Evolutionary conservation across 2,888 invertebrate species (phyloP).

Genomic region (Pristionchus maxplancki): DNA sequence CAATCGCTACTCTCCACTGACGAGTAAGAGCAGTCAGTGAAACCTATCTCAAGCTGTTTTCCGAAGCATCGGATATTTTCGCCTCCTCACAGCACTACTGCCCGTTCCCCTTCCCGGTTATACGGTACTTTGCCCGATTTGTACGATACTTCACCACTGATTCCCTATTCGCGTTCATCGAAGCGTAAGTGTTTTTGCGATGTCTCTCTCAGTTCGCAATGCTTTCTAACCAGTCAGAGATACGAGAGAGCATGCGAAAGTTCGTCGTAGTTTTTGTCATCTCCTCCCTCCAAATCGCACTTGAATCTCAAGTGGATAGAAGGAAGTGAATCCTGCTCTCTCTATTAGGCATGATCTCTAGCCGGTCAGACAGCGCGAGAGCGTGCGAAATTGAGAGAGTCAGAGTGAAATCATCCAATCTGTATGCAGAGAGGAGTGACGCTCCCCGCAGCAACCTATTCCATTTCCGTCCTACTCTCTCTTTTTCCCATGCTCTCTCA

Average conservation of each 20-base stretch:
- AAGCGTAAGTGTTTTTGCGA: conserved; percentile 1
- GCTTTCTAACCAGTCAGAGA: no score
- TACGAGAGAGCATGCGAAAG: no score
- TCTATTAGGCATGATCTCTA: not conserved
- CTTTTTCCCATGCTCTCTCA: not conserved
- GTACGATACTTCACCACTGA: not conserved
- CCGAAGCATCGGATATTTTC: no score
- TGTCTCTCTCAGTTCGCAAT: no score
- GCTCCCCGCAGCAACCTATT: not conserved
- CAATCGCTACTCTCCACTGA: no score
- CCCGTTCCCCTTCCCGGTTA: not conserved
- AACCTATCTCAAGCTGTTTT: no score
- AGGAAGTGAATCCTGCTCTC: not conserved
- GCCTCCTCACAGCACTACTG: no score
- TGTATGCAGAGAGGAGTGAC: not conserved
- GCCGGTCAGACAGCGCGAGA: not conserved
- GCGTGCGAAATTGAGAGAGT: not conserved
- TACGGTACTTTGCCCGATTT: no score
- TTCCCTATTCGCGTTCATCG: not conserved
- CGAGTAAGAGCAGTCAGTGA: no score
- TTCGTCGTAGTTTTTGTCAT: no score
- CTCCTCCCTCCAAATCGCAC: not conserved
- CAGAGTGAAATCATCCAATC: not conserved
- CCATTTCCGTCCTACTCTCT: not conserved
- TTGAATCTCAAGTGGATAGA: not conserved